Percentiles rank a stretch among this genome's conserved stretches.
Conservation (phyloP, 2,797 vertebrate genomes). For the Mareca penelope region DNA sequence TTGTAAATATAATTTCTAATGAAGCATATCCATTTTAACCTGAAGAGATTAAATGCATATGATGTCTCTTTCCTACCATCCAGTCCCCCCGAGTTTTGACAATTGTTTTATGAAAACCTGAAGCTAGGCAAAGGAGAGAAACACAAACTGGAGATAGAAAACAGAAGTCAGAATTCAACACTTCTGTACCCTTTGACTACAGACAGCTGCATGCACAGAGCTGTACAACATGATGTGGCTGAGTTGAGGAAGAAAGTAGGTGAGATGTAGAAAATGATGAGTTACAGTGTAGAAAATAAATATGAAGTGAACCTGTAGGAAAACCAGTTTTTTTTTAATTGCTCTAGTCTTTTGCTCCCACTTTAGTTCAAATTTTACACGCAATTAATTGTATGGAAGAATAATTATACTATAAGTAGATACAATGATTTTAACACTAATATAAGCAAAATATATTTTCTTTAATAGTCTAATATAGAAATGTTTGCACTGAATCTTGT, state of each 20-base stretch:
- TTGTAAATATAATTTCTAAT: background rate
- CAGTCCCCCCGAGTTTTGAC: background rate
- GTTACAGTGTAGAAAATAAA: background rate
- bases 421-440: background rate
- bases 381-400: background rate
- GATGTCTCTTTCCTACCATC: background rate
- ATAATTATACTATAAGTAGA: background rate
- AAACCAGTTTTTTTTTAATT: background rate
- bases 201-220: background rate
- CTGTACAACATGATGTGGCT: background rate
- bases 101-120: background rate
- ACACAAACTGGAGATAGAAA: background rate
- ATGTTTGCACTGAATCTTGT: background rate
- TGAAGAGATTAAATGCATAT: background rate
- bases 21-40: background rate
- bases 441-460: background rate
- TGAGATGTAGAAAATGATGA: background rate
- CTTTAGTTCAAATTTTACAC: background rate
- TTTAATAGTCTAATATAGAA: background rate
- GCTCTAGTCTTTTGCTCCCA: background rate
- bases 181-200: background rate
- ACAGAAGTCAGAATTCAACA: background rate
- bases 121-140: background rate
- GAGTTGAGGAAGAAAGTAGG: background rate
- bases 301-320: background rate